Evolutionary conservation across 2,113 vertebrate genomes (phyloP).

Genomic region (Leiothrix lutea): DNA sequence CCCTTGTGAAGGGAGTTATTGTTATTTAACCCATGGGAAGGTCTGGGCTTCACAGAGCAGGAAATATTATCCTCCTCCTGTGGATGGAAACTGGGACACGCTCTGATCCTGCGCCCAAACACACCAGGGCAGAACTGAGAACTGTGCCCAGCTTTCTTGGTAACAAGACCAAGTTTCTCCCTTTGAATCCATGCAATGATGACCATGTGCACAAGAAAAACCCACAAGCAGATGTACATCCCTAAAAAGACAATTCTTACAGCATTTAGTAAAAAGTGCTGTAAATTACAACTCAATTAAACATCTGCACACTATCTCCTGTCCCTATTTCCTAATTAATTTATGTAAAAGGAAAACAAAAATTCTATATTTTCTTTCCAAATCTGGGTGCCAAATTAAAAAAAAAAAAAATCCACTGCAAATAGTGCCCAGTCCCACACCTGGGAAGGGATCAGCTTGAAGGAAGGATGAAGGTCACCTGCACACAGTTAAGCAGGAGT

Average conservation of each 20-base stretch:
- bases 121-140: background rate
- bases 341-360: background rate
- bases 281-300: background rate
- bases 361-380: background rate
- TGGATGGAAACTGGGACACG: background rate
- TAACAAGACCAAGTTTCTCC: background rate
- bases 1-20: background rate
- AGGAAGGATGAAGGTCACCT: background rate
- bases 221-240: background rate
- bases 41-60: background rate
- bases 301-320: background rate
- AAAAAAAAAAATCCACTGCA: background rate
- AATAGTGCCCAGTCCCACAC: background rate
- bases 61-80: background rate
- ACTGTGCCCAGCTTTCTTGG: background rate
- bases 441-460: background rate
- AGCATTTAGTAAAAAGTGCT: background rate
- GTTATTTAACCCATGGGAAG: background rate
- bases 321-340: background rate
- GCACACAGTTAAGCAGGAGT: background rate
- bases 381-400: background rate
- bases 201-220: background rate
- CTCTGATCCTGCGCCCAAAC: fast-evolving
- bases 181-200: background rate
- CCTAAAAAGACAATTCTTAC: background rate